These are phyloP conservation scores for Uria aalge DNA, from an alignment of 2,113 vertebrate genomes.

Conservation along the genomic window DNA sequence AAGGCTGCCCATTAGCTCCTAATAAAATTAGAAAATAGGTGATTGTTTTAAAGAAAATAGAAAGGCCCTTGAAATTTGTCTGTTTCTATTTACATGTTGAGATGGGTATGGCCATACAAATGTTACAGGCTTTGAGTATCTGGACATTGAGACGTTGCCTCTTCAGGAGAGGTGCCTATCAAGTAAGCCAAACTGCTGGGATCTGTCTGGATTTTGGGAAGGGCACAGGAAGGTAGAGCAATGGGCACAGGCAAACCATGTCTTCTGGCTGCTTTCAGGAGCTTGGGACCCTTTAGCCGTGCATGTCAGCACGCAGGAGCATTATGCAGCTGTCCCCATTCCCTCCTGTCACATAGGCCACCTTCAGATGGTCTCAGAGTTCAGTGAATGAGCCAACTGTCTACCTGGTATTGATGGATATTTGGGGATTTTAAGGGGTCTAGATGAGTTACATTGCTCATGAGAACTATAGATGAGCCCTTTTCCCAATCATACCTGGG, in stretches of 20 bases:
- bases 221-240: fast-evolving
- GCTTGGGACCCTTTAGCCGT: neutral
- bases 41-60: neutral
- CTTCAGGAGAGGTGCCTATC: neutral
- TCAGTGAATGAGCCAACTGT: neutral
- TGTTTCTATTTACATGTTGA: neutral
- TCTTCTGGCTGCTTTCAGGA: neutral
- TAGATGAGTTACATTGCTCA: neutral
- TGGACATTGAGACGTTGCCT: neutral
- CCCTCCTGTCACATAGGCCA: neutral
- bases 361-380: neutral
- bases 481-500: neutral
- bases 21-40: neutral
- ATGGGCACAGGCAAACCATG: neutral
- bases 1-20: neutral
- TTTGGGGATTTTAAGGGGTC: neutral
- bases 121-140: neutral
- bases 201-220: neutral
- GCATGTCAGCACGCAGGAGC: neutral
- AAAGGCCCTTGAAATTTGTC: neutral
- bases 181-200: neutral
- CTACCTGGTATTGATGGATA: neutral
- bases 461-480: neutral
- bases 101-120: neutral
- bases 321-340: neutral